A percentile compares a stretch with the other conserved stretches of the same genome.
These are phyloP conservation scores for Silurus meridionalis DNA, from an alignment of 2,113 vertebrate species.

Conservation along the genomic window DNA sequence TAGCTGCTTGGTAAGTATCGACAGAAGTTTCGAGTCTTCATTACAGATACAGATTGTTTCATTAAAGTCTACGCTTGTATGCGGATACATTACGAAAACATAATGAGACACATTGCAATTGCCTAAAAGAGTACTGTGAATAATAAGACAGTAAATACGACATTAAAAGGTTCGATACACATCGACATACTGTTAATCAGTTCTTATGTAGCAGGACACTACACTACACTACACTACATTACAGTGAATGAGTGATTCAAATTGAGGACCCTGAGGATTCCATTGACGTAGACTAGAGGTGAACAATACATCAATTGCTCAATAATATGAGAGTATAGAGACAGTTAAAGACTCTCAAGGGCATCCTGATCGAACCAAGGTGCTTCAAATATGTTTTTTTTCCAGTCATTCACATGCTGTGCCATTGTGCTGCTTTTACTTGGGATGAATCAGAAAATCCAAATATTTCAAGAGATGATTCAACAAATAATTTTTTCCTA, in stretches of 20 bases:
- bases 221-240: background rate
- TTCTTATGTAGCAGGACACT: background rate
- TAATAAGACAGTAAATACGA: background rate
- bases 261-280: background rate
- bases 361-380: background rate
- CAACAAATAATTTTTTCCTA: too few relatives aligned
- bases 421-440: too few relatives aligned
- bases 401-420: background rate
- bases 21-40: background rate
- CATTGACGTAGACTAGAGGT: background rate
- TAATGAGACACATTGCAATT: background rate
- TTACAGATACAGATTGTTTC: background rate
- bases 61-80: background rate
- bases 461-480: too few relatives aligned
- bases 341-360: background rate
- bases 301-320: background rate
- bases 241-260: background rate
- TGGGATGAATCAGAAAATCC: background rate
- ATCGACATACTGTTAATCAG: background rate
- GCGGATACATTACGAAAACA: background rate
- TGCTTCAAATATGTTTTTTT: too few relatives aligned
- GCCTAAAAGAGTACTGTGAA: background rate
- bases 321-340: background rate
- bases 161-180: background rate
- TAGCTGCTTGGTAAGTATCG: background rate